These are phyloP conservation scores for Bos indicus DNA, from an alignment of 2,113 vertebrate species.

Conservation along the genomic window DNA sequence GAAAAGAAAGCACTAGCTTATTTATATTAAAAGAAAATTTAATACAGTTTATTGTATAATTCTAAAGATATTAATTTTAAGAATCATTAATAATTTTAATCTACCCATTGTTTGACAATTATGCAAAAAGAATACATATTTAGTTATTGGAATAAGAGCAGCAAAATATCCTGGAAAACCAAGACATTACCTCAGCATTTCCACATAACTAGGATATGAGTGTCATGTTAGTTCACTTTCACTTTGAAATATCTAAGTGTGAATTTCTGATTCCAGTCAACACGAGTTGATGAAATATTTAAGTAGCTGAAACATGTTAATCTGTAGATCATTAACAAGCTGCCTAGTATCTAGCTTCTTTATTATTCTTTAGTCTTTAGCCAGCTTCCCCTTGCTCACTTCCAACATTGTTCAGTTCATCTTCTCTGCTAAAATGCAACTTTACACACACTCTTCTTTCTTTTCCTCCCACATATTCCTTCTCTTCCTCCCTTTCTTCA, in stretches of 20 bases:
- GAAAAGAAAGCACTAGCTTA: not conserved
- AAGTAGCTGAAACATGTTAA: not conserved
- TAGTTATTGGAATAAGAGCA: not conserved
- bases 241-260: not conserved
- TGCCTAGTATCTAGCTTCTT: not conserved
- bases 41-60: not conserved
- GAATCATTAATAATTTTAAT: not conserved
- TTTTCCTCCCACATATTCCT: fast-evolving
- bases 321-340: not conserved
- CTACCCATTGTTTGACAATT: not conserved
- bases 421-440: not conserved
- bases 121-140: not conserved
- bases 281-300: not conserved
- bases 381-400: not conserved
- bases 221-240: not conserved
- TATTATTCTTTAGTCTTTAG: not conserved
- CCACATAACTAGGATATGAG: not conserved
- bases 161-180: not conserved
- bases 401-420: not conserved
- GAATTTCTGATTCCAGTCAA: not conserved
- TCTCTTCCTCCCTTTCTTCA: not conserved
- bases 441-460: not conserved
- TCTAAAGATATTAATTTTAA: not conserved
- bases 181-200: not conserved
- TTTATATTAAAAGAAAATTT: not conserved